These are phyloP conservation scores for Rhipidura dahli DNA, from an alignment of 2,113 vertebrate species.

Conservation along the genomic window DNA sequence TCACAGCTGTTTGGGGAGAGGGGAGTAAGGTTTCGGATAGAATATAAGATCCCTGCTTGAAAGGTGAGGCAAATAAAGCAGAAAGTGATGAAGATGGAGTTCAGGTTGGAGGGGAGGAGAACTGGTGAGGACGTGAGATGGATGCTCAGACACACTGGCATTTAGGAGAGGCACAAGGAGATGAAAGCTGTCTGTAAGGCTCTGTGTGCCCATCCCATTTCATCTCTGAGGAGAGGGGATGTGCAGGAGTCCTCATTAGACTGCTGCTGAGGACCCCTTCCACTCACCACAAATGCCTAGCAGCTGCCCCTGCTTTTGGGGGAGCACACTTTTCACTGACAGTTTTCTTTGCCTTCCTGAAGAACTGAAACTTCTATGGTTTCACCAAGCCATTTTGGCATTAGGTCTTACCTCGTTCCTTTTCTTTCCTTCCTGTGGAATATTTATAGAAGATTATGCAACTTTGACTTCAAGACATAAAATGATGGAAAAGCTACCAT, in stretches of 20 bases:
- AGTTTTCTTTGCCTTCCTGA: background rate
- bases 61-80: background rate
- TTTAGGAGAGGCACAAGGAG: background rate
- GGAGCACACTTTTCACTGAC: background rate
- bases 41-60: background rate
- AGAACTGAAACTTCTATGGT: background rate
- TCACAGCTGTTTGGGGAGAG: background rate
- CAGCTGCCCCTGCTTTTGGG: background rate
- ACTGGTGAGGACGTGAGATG: background rate
- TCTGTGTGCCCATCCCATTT: background rate
- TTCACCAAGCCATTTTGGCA: background rate
- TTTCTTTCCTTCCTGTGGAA: background rate
- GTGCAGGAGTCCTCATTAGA: background rate
- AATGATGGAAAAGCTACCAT: background rate
- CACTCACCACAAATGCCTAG: background rate
- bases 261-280: background rate
- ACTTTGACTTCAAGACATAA: background rate
- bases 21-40: background rate
- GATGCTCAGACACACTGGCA: rapidly evolving
- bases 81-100: background rate
- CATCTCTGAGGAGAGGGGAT: background rate
- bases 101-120: background rate
- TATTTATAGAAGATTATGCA: background rate
- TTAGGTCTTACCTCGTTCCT: background rate
- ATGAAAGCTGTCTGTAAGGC: background rate